A percentile compares a stretch with the other conserved stretches of the same genome.
Conservation (phyloP, 2,888 invertebrate genomes). For the Spialia ferax region DNA sequence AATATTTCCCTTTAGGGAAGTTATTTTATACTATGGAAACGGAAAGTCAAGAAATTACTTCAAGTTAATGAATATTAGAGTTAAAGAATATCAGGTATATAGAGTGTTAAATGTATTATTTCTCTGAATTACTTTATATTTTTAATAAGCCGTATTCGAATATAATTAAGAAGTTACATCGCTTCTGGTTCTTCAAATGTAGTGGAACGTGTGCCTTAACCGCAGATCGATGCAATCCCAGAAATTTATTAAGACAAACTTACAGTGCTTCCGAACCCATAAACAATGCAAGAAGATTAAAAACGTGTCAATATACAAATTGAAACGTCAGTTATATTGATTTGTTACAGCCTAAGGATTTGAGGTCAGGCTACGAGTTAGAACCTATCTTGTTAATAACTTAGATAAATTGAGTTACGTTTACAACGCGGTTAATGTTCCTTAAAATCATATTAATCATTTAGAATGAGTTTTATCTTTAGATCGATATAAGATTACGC, state of each 20-base stretch:
- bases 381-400: constrained; percentile 49
- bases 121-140: too few species aligned
- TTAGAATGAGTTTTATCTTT: constrained; percentile 11
- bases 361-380: constrained; percentile 55
- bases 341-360: constrained; percentile 67
- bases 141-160: too few species aligned
- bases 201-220: constrained; percentile 43
- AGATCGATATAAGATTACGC: constrained; percentile 16
- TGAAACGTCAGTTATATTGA: constrained; percentile 82
- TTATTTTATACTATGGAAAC: too few species aligned
- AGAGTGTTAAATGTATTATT: too few species aligned
- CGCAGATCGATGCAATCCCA: constrained; percentile 54
- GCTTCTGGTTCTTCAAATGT: neutral
- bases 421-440: constrained; percentile 23
- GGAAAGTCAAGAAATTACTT: too few species aligned
- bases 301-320: constrained; percentile 83
- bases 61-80: too few species aligned
- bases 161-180: too few species aligned
- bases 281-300: constrained; percentile 80
- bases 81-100: too few species aligned
- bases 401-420: constrained; percentile 60
- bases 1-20: too few species aligned
- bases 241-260: constrained; percentile 74
- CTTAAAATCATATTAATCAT: constrained; percentile 28
- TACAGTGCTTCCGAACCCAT: constrained; percentile 75